These are phyloP conservation scores for Drepana arcuata DNA, from an alignment of 1,140 invertebrate species.

Conservation along the genomic window DNA sequence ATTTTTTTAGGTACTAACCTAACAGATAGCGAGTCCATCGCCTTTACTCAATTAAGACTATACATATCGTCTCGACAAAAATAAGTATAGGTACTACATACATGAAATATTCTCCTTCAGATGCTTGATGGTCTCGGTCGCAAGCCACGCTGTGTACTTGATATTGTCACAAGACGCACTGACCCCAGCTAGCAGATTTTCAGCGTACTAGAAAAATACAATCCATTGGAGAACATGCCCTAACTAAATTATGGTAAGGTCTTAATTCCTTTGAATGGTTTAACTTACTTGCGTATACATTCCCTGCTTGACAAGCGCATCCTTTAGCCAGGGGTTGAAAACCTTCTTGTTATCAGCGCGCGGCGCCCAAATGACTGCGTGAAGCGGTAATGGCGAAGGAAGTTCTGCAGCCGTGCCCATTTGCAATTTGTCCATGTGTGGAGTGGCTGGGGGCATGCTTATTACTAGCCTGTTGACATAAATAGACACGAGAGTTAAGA, in stretches of 20 bases:
- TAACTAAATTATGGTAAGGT: no score
- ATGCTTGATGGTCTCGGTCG: slow-evolving; percentile 79
- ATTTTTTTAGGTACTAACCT: no score
- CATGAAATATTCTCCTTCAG: slow-evolving; percentile 65
- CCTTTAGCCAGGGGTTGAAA: slow-evolving; percentile 83
- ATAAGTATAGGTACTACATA: no score
- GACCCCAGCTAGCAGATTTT: slow-evolving; percentile 82
- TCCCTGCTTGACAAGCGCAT: slow-evolving; percentile 91
- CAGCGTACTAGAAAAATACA: slow-evolving; percentile 75
- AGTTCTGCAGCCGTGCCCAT: slow-evolving; percentile 69
- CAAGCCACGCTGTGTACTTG: slow-evolving; percentile 79
- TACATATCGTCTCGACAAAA: no score
- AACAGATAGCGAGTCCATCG: no score
- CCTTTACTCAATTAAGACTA: no score
- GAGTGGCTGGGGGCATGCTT: slow-evolving; percentile 87
- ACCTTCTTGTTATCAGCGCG: slow-evolving; percentile 79
- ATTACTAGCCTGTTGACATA: slow-evolving; percentile 36
- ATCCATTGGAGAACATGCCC: no score
- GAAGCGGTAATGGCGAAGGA: slow-evolving; percentile 60
- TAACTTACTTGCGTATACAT: slow-evolving; percentile 79
- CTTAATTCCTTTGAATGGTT: no score
- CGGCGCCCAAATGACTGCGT: slow-evolving; percentile 74
- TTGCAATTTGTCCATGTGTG: slow-evolving; percentile 86
- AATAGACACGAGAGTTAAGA: background rate
- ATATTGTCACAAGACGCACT: slow-evolving; percentile 64